A percentile compares a stretch with the other conserved stretches of the same genome.
Conservation (phyloP, 2,888 invertebrate genomes). For the Itoplectis maculator region DNA sequence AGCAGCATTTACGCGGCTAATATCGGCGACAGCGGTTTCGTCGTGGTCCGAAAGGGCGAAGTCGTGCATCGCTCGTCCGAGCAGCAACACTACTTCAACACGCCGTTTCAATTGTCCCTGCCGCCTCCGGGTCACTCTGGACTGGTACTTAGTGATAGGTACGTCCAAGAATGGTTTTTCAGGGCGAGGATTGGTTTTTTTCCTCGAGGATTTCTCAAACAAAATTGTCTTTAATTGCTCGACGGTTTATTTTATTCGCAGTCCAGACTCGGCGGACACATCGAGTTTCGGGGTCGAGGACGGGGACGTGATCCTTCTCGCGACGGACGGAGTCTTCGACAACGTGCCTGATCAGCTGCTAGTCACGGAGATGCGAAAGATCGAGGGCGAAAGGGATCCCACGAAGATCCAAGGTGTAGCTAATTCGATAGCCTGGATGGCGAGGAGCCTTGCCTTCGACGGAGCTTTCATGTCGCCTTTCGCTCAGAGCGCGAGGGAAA, state of each 20-base stretch:
- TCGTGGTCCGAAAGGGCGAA: slow-evolving; percentile 94
- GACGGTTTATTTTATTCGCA: slow-evolving; percentile 64
- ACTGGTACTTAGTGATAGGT: slow-evolving; percentile 96
- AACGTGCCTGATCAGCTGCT: slow-evolving; percentile 97
- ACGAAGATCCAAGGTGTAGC: slow-evolving; percentile 94
- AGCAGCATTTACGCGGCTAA: slow-evolving; percentile 97
- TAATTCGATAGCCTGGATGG: slow-evolving; percentile 98
- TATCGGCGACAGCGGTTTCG: slow-evolving; percentile 99
- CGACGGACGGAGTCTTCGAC: slow-evolving; percentile 99
- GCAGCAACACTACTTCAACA: slow-evolving; percentile 99
- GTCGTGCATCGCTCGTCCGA: slow-evolving; percentile 97
- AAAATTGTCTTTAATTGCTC: neutral
- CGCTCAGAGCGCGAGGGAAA: slow-evolving; percentile 95
- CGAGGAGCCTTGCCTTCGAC: slow-evolving; percentile 96
- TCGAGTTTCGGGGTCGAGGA: slow-evolving; percentile 95
- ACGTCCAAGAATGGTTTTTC: too few species aligned
- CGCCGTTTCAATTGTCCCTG: slow-evolving; percentile 98
- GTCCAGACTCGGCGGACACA: slow-evolving; percentile 96
- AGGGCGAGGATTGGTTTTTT: too few species aligned
- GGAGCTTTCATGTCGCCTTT: slow-evolving; percentile 98
- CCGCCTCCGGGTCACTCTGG: slow-evolving; percentile 96
- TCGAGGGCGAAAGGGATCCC: slow-evolving; percentile 90
- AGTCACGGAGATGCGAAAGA: slow-evolving; percentile 92
- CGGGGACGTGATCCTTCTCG: slow-evolving; percentile 97
- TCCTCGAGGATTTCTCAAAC: neutral